Percentiles rank a stretch among this genome's conserved stretches.
Evolutionary conservation across 2,797 vertebrate species (phyloP).

Genomic region (Phalanger gymnotis): DNA sequence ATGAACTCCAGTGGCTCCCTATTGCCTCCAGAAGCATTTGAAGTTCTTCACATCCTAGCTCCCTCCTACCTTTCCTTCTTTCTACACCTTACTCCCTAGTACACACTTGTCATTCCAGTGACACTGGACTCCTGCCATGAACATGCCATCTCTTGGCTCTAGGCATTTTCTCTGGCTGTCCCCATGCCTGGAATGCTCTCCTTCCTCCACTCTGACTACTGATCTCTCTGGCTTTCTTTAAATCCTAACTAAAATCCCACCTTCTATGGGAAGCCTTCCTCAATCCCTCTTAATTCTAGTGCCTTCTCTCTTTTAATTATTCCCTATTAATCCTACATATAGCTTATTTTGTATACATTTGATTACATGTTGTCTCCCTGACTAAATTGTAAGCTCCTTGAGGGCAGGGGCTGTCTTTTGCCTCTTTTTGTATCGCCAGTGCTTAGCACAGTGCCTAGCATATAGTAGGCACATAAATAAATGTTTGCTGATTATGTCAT

Average conservation of each 20-base stretch:
- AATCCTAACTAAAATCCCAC: background rate
- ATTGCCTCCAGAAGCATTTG: background rate
- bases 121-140: too few species aligned
- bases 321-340: background rate
- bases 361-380: background rate
- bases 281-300: background rate
- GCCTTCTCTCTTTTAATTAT: background rate
- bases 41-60: background rate
- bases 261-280: background rate
- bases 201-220: background rate
- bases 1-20: background rate
- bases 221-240: background rate
- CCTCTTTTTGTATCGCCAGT: background rate
- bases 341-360: background rate
- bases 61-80: background rate
- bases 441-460: background rate
- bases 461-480: background rate
- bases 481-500: background rate
- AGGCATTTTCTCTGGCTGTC: too few species aligned
- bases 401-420: background rate
- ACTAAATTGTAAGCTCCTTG: background rate
- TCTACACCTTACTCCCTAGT: background rate
- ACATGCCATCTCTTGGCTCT: too few species aligned
- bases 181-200: background rate
- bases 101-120: too few species aligned